phyloP scores from a whole-genome alignment of 2,797 vertebrate species.

The Lepus oiostolus region DNA sequence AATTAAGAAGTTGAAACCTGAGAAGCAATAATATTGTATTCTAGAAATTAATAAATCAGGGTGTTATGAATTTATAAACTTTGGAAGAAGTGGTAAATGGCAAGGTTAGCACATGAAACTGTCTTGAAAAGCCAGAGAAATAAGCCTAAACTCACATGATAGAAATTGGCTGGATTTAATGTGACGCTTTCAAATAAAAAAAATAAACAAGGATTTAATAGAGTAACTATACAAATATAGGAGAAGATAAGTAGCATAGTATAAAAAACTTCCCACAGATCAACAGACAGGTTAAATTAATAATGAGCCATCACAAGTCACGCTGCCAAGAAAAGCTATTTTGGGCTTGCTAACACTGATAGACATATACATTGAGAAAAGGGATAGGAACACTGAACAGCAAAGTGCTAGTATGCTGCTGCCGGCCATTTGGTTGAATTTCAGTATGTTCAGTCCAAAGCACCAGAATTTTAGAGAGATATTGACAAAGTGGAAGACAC shows the following conservation, averaged over 20 bases:
- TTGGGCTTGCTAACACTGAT: neutral
- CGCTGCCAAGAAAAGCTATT: neutral
- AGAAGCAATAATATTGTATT: neutral
- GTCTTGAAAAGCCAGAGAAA: neutral
- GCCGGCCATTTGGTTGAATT: neutral
- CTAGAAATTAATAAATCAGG: neutral
- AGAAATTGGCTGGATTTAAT: neutral
- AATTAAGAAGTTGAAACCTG: neutral
- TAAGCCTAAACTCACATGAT: neutral
- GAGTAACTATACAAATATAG: neutral
- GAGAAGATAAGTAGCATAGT: neutral
- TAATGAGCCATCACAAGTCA: neutral
- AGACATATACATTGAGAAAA: neutral
- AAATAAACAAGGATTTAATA: neutral
- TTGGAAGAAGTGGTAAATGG: neutral
- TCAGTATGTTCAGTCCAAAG: neutral
- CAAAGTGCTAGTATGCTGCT: neutral
- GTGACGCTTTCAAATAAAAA: neutral
- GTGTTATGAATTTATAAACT: conserved; percentile 11
- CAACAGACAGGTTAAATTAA: too few species aligned
- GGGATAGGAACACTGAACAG: neutral
- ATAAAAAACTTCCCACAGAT: too few species aligned
- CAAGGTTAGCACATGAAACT: neutral
- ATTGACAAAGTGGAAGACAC: conserved; percentile 52
- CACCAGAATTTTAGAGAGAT: neutral